phyloP scores from a whole-genome alignment of 2,113 vertebrate species.

The Gnathonemus longibarbis region DNA sequence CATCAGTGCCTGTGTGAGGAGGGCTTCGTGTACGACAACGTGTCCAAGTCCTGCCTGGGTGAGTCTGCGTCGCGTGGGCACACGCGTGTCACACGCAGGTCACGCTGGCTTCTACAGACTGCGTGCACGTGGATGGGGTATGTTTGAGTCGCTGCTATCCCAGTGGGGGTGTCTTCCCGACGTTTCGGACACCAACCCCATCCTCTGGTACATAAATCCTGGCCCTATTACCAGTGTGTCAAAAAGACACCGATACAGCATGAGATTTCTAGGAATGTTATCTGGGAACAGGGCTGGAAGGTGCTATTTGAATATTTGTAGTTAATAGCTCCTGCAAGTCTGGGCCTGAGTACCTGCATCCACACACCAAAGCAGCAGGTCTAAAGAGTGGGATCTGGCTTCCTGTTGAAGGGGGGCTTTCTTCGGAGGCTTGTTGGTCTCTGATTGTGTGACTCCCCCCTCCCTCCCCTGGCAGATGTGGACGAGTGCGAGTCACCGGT shows the following conservation, averaged over 20 bases:
- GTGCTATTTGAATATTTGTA: neutral
- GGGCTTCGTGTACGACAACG: constrained; percentile 70
- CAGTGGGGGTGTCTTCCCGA: neutral
- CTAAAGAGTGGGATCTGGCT: neutral
- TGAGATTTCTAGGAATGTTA: neutral
- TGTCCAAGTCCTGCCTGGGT: constrained; percentile 77
- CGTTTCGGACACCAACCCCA: neutral
- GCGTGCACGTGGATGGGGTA: neutral
- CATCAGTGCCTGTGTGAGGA: constrained; percentile 75
- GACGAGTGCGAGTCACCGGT: constrained; percentile 76
- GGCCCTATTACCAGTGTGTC: neutral
- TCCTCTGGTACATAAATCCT: neutral
- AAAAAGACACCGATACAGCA: neutral
- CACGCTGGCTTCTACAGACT: neutral
- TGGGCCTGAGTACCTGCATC: constrained; percentile 7
- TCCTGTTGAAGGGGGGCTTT: neutral
- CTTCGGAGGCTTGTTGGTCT: neutral
- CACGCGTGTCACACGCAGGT: neutral
- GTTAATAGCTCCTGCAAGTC: constrained; percentile 12
- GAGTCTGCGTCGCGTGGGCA: neutral
- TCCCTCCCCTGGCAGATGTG: constrained; percentile 65
- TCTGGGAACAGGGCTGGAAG: neutral
- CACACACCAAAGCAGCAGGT: neutral
- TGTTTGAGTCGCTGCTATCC: neutral
- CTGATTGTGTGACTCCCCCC: neutral